Evolutionary conservation across 2,113 vertebrate genomes (phyloP).

Genomic region (Mohoua ochrocephala): DNA sequence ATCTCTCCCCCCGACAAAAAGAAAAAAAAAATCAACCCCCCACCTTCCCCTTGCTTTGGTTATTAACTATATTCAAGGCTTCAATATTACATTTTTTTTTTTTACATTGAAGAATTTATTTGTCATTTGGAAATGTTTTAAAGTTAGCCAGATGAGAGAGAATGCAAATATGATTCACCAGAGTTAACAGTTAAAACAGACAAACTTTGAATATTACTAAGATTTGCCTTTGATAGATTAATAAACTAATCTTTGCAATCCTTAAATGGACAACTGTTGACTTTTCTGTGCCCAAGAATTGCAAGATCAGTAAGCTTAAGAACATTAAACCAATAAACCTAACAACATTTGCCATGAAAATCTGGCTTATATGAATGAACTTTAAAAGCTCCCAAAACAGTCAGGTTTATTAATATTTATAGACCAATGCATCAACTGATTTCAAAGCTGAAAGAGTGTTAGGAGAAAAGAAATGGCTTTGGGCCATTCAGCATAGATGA

Average conservation of each 20-base stretch:
- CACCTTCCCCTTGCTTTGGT: slow-evolving; percentile 71
- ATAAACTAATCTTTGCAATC: background rate
- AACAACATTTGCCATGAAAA: background rate
- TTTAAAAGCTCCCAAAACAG: background rate
- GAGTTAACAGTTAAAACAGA: background rate
- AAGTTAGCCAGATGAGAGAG: background rate
- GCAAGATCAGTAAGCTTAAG: background rate
- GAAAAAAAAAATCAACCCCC: background rate
- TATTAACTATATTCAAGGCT: slow-evolving; percentile 58
- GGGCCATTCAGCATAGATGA: slow-evolving; percentile 36
- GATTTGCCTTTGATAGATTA: background rate
- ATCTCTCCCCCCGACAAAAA: background rate
- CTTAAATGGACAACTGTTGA: background rate
- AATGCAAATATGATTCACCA: background rate
- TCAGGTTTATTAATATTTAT: slow-evolving; percentile 27
- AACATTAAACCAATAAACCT: background rate
- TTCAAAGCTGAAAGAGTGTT: slow-evolving; percentile 26
- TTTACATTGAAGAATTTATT: background rate
- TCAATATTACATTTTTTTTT: background rate
- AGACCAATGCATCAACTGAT: background rate
- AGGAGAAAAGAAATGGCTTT: slow-evolving; percentile 31
- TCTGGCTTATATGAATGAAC: background rate
- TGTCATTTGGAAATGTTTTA: slow-evolving; percentile 47
- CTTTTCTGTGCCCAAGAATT: background rate
- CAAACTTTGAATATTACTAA: slow-evolving; percentile 6